Percentiles rank a stretch among this genome's conserved stretches.
Evolutionary conservation across 2,797 vertebrate species (phyloP).

Genomic region (Sebastes flavidus): DNA sequence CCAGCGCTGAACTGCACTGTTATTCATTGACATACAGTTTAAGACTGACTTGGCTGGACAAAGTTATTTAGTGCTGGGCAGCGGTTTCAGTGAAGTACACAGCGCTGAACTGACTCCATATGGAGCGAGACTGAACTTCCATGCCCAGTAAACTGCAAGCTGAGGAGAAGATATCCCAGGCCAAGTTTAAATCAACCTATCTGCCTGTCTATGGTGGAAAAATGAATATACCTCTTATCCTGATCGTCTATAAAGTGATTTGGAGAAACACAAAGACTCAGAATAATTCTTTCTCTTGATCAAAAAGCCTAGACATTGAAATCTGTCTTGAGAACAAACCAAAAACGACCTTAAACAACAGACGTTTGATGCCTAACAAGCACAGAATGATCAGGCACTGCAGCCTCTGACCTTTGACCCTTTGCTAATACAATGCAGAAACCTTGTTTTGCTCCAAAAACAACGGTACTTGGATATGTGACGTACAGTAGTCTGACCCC

Average conservation of each 20-base stretch:
- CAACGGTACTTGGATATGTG: neutral
- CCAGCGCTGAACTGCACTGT: neutral
- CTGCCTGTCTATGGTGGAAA: conserved; percentile 6
- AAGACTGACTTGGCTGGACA: conserved; percentile 33
- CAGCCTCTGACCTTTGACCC: neutral
- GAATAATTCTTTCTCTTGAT: neutral
- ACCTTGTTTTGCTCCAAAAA: neutral
- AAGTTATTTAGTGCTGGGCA: conserved; percentile 43
- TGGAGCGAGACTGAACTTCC: conserved; percentile 29
- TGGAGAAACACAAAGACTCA: neutral
- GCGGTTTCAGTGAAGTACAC: conserved; percentile 17
- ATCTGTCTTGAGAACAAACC: neutral
- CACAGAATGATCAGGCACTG: no score
- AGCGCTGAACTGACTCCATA: conserved; percentile 31
- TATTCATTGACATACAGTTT: conserved; percentile 35
- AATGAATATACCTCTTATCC: neutral
- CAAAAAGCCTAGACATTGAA: neutral
- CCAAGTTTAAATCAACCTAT: conserved; percentile 3
- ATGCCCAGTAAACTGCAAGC: conserved; percentile 43
- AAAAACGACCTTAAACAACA: neutral
- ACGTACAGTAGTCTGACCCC: neutral
- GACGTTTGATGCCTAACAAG: neutral
- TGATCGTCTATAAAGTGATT: conserved; percentile 1
- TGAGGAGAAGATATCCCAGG: conserved; percentile 18
- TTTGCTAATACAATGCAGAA: neutral